Conservation (phyloP, 2,797 vertebrate species). For the Protosalanx chinensis region DNA sequence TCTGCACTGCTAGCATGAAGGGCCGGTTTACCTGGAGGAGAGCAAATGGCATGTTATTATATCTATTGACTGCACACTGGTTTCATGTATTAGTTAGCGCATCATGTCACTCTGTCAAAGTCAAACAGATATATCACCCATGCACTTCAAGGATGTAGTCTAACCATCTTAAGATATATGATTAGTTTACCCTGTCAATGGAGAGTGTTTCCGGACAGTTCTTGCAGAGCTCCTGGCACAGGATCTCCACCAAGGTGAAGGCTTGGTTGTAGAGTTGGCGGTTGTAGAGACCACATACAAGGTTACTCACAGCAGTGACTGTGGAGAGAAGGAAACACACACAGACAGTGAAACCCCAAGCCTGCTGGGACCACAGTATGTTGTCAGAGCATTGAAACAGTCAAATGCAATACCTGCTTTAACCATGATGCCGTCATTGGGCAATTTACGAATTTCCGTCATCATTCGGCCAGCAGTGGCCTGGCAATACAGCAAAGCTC, state of each 20-base stretch:
- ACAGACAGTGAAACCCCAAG: background rate
- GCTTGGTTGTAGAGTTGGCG: slow-evolving; percentile 77
- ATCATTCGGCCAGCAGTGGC: slow-evolving; percentile 72
- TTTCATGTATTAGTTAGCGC: background rate
- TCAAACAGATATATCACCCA: background rate
- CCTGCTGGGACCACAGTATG: background rate
- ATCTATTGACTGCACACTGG: too few species aligned
- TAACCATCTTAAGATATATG: background rate
- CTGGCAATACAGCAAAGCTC: slow-evolving; percentile 71
- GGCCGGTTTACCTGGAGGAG: slow-evolving; percentile 75
- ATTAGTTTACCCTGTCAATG: slow-evolving; percentile 73
- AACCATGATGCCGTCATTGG: slow-evolving; percentile 67
- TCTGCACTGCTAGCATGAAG: slow-evolving; percentile 85
- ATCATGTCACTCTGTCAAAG: too few species aligned
- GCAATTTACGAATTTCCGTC: slow-evolving; percentile 69
- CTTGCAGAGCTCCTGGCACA: slow-evolving; percentile 74
- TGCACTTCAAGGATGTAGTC: background rate
- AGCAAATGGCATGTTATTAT: background rate
- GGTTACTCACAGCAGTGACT: slow-evolving; percentile 79
- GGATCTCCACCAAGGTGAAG: slow-evolving; percentile 70
- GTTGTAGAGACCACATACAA: slow-evolving; percentile 82
- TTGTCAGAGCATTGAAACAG: background rate
- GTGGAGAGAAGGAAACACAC: slow-evolving; percentile 14
- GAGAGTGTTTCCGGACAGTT: slow-evolving; percentile 62
- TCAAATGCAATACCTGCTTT: slow-evolving; percentile 71